Base-by-base conservation (phyloP, 2,797 vertebrate species). In the Chelmon rostratus region DNA sequence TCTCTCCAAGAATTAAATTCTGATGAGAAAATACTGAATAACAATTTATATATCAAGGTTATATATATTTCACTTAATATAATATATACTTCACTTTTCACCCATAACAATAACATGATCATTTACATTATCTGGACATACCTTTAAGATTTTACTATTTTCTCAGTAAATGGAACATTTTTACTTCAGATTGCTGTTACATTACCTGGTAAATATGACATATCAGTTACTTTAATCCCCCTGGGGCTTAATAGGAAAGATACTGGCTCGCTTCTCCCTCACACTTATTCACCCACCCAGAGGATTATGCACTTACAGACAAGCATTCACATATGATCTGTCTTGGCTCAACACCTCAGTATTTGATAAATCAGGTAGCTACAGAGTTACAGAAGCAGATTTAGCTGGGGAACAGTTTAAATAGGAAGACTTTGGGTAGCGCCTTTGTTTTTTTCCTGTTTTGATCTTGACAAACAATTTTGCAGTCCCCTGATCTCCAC, bases 281-380 rank as follows among this genome's bases (percentile, higher is more conserved):
- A 31, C 61, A 72, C 67, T 76, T 53, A 73, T 38, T 57, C 44
- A 66, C 63, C 67, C 63, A 59, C 33, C 13, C 66, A 44, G 49
- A 69, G 46, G n/a, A 59, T 69, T 71, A 35, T 40, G 52, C 65
- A 66, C 64, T 52, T 3, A 68, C 18, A 42, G 53, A 59, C 28
- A 50, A 12, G 19, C 65, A 47, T 23, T 13, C 33, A 66, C 79
- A 80, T 71, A 67, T n/a, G 42, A 53, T 76, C 56, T 63, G 57
- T 75, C 23, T 59, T 57, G 76, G 77, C 62, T 68, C 33, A 53
- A 28, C 40, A 35, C 46, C 35, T 77, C 12, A 21, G 38, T 53
- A 56, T 70, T 67, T 66, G 67, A 68, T 82, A 63, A 79, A 66
- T 74, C 44, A 68, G 25, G 21, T 46, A 59, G 76, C 57, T 73